Evolutionary conservation across 2,888 invertebrate genomes (phyloP).

Genomic region (Andrena haemorrhoa): DNA sequence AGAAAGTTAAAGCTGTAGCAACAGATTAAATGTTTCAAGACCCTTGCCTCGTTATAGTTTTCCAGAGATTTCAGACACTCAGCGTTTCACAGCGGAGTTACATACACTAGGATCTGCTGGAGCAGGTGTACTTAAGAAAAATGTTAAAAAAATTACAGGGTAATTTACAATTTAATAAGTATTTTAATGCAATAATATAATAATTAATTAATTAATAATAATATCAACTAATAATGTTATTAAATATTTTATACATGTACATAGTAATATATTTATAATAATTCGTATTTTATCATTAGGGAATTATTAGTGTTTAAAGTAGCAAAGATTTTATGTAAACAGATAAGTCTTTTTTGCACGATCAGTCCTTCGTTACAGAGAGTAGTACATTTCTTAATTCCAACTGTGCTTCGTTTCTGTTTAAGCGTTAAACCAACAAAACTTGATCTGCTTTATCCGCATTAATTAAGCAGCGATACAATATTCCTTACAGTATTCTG

Average conservation of each 20-base stretch:
- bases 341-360: conserved; percentile 70
- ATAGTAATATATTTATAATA: conserved; percentile 78
- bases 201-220: conserved; percentile 66
- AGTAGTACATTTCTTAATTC: conserved; percentile 43
- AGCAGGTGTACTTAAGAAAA: conserved; percentile 36
- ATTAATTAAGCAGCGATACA: conserved; percentile 46
- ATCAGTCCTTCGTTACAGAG: conserved; percentile 59
- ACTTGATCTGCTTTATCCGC: conserved; percentile 1
- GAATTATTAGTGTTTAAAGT: conserved; percentile 75
- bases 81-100: not conserved
- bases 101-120: conserved; percentile 18
- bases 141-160: conserved; percentile 47
- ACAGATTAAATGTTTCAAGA: conserved; percentile 4
- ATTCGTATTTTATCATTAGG: conserved; percentile 74
- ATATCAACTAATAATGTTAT: conserved; percentile 80
- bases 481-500: conserved; percentile 31
- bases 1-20: conserved; percentile 6
- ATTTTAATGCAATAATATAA: conserved; percentile 70
- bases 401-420: conserved; percentile 50
- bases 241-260: conserved; percentile 82
- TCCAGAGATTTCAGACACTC: not conserved
- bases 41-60: not conserved
- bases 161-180: conserved; percentile 70
- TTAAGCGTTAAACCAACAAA: conserved; percentile 22
- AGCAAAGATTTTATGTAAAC: conserved; percentile 81